Conservation (phyloP, 2,888 invertebrate genomes). For the Elmis aenea region DNA sequence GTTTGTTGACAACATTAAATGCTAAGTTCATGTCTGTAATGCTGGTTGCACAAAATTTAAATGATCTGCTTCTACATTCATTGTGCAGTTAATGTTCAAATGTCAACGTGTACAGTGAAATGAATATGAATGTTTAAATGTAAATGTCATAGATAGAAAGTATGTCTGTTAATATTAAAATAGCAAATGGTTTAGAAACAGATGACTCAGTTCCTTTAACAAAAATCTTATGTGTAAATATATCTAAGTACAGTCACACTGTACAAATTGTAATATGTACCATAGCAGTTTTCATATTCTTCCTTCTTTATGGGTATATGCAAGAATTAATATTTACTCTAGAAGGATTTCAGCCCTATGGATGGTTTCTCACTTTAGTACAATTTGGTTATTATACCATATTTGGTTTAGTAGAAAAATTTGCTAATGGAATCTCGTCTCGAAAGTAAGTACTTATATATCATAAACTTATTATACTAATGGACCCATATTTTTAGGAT, state of each 20-base stretch:
- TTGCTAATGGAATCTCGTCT: constrained; percentile 44
- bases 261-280: constrained; percentile 74
- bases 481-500: constrained; percentile 58
- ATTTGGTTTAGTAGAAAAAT: constrained; percentile 73
- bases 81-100: too few species aligned
- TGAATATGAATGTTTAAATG: too few species aligned
- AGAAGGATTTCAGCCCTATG: constrained; percentile 84
- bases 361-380: constrained; percentile 87
- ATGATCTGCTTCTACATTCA: too few species aligned
- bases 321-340: constrained; percentile 88
- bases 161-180: constrained; percentile 4
- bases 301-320: constrained; percentile 85
- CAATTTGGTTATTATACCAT: constrained; percentile 84
- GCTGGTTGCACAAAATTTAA: too few species aligned
- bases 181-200: constrained; percentile 1
- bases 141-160: too few species aligned
- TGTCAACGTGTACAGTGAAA: too few species aligned
- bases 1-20: too few species aligned
- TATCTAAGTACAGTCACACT: constrained; percentile 60
- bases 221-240: constrained; percentile 68
- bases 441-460: constrained; percentile 17
- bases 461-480: too few species aligned
- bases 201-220: constrained; percentile 3
- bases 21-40: too few species aligned
- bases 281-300: constrained; percentile 78